phyloP scores from a whole-genome alignment of 2,888 invertebrate genomes.

The Tenthredo livida region DNA sequence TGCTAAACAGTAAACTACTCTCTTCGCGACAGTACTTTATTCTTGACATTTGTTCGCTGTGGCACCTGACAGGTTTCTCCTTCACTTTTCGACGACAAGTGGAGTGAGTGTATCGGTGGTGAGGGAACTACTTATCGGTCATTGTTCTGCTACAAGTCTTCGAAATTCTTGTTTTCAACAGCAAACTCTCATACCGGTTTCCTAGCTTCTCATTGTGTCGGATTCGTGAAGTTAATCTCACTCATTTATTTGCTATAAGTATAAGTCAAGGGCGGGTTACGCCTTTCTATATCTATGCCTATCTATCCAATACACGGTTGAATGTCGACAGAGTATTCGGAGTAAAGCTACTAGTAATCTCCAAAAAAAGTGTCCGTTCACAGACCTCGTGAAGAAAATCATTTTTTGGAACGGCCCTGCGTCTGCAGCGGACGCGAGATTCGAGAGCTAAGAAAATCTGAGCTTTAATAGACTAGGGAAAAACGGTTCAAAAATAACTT shows the following conservation, averaged over 20 bases:
- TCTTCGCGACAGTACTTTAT: slow-evolving; percentile 9
- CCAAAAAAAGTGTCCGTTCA: not conserved
- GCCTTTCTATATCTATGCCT: not conserved
- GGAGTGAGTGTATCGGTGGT: slow-evolving; percentile 25
- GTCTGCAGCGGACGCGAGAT: too few relatives aligned
- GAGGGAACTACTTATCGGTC: slow-evolving; percentile 52
- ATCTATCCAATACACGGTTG: not conserved
- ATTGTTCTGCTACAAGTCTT: slow-evolving; percentile 36
- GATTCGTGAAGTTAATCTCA: not conserved
- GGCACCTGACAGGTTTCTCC: slow-evolving; percentile 35
- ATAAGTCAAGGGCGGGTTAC: not conserved
- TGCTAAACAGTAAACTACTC: not conserved
- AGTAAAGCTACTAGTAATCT: not conserved
- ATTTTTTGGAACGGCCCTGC: not conserved
- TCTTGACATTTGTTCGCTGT: slow-evolving; percentile 3
- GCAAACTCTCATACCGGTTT: not conserved
- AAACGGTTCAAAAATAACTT: not conserved
- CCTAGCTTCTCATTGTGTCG: not conserved
- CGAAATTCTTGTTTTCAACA: slow-evolving; percentile 8
- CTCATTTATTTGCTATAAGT: not conserved
- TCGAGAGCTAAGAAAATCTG: not conserved
- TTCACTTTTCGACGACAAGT: slow-evolving; percentile 34
- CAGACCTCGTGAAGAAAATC: not conserved
- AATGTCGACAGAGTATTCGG: not conserved
- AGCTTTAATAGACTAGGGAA: not conserved